Percentiles rank a stretch among this genome's conserved stretches.
These are phyloP conservation scores for Barnardius zonarius DNA, from an alignment of 2,113 vertebrate species.

Conservation along the genomic window DNA sequence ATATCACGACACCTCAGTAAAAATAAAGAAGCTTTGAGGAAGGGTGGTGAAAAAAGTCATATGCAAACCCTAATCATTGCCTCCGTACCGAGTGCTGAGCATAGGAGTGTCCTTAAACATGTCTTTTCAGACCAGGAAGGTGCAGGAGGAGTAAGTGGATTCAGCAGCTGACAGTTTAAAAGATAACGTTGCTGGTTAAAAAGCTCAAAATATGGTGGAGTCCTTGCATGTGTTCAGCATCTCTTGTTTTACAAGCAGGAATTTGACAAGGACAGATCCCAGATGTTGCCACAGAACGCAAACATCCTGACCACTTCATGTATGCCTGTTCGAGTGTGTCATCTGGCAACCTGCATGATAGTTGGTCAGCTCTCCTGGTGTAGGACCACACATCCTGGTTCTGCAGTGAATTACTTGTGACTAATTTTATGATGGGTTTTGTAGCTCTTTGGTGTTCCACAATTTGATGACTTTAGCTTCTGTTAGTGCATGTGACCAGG, in stretches of 20 bases:
- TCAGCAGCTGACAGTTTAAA: background rate
- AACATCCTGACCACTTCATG: background rate
- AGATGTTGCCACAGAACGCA: background rate
- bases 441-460: background rate
- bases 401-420: background rate
- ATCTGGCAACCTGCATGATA: background rate
- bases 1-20: background rate
- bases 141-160: background rate
- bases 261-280: background rate
- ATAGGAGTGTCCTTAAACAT: background rate
- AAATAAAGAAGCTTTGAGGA: background rate
- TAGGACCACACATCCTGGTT: background rate
- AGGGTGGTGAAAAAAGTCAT: background rate
- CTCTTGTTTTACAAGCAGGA: background rate
- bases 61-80: background rate
- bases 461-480: background rate
- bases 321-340: background rate
- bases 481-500: background rate
- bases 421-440: background rate
- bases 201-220: background rate
- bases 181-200: fast-evolving
- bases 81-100: background rate
- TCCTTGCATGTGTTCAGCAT: background rate
- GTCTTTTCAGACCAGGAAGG: background rate
- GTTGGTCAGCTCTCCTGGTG: background rate